phyloP scores from a whole-genome alignment of 2,113 vertebrate species.

The Nipponia nippon region DNA sequence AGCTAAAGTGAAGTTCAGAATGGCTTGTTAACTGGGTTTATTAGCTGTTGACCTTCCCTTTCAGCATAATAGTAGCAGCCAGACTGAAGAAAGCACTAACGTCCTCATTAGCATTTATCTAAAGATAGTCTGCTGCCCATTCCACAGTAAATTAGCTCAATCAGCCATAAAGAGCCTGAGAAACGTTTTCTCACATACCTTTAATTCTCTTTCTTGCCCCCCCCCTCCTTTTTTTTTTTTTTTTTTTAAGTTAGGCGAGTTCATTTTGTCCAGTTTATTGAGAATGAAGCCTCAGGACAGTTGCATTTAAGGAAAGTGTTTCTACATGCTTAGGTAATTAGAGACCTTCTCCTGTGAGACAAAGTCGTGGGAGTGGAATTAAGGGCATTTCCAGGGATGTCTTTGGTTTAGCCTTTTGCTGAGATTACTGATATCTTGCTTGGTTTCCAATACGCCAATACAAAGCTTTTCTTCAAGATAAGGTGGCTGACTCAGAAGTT shows the following conservation, averaged over 20 bases:
- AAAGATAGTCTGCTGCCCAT: slow-evolving; percentile 77
- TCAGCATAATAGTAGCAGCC: slow-evolving; percentile 69
- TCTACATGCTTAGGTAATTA: slow-evolving; percentile 48
- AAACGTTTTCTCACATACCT: slow-evolving; percentile 73
- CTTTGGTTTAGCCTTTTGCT: background rate
- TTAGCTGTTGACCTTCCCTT: slow-evolving; percentile 82
- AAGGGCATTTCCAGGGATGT: background rate
- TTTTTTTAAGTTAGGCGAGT: background rate
- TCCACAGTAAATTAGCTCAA: slow-evolving; percentile 79
- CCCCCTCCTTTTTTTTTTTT: fast-evolving
- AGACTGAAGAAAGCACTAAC: slow-evolving; percentile 67
- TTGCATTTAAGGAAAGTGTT: slow-evolving; percentile 43
- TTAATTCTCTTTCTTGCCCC: slow-evolving; percentile 1
- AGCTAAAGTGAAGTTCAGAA: slow-evolving; percentile 74
- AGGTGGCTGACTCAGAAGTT: background rate
- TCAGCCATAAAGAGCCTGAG: slow-evolving; percentile 77
- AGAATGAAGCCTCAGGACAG: slow-evolving; percentile 18
- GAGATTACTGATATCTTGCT: background rate
- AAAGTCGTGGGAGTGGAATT: background rate
- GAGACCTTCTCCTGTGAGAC: slow-evolving; percentile 7
- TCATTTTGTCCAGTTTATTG: slow-evolving; percentile 13
- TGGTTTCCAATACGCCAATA: background rate
- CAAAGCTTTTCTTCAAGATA: background rate
- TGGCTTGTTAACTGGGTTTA: slow-evolving; percentile 77
- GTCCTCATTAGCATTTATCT: slow-evolving; percentile 79